phyloP scores from a whole-genome alignment of 2,113 vertebrate genomes.

The Lepisosteus oculatus region DNA sequence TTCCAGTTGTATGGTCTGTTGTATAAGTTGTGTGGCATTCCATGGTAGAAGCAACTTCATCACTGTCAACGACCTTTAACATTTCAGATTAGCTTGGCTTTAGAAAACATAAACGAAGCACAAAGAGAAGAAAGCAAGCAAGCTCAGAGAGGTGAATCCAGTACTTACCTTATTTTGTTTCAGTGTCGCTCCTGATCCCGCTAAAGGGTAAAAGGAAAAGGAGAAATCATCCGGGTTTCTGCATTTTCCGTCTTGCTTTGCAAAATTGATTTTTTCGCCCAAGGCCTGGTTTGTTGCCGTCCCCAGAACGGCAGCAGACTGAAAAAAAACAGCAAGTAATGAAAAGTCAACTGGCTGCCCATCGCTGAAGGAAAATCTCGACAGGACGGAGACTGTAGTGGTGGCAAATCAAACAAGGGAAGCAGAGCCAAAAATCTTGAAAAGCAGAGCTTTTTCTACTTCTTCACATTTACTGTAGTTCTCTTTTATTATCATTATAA shows the following conservation, averaged over 20 bases:
- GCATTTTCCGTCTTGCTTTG: conserved; percentile 46
- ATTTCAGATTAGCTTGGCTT: too few relatives aligned
- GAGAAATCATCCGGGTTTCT: conserved; percentile 45
- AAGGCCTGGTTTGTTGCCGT: conserved; percentile 38
- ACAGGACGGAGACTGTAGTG: conserved; percentile 46
- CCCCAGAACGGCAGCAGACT: conserved; percentile 56
- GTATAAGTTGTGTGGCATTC: too few relatives aligned
- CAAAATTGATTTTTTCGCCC: conserved; percentile 42
- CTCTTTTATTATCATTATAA: too few relatives aligned
- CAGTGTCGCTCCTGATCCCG: conserved; percentile 51
- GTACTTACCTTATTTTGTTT: conserved; percentile 66
- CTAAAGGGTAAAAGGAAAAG: conserved; percentile 34
- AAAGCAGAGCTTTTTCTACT: neutral
- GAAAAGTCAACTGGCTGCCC: conserved; percentile 16
- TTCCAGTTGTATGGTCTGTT: too few relatives aligned
- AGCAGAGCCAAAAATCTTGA: conserved; percentile 45
- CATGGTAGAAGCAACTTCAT: too few relatives aligned
- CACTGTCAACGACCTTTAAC: too few relatives aligned
- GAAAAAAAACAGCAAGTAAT: conserved; percentile 61
- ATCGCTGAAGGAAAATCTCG: conserved; percentile 20
- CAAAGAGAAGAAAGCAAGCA: neutral
- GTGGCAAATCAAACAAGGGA: conserved; percentile 47
- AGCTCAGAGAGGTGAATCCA: neutral
- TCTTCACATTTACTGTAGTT: too few relatives aligned
- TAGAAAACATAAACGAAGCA: neutral